These are phyloP conservation scores for Pogona vitticeps DNA, from an alignment of 2,113 vertebrate genomes.

Conservation along the genomic window DNA sequence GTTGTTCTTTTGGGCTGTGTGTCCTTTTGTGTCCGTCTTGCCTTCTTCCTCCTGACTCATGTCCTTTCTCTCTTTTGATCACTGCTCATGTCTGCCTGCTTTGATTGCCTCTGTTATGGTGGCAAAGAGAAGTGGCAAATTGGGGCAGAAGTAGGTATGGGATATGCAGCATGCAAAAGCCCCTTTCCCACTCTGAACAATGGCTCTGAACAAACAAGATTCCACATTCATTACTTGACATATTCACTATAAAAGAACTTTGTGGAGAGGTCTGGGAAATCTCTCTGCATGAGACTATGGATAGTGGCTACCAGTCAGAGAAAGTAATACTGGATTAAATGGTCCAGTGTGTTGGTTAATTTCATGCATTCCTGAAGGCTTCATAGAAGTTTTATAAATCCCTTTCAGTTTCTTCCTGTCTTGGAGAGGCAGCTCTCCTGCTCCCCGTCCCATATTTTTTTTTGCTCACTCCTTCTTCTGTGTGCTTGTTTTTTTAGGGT, in stretches of 20 bases:
- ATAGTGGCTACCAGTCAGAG: not conserved
- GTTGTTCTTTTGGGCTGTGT: not conserved
- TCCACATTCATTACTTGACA: not conserved
- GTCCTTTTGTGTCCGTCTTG: not conserved
- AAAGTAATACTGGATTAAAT: not conserved
- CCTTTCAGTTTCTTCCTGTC: too few relatives aligned
- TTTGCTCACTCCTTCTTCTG: not conserved
- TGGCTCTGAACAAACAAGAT: too few relatives aligned
- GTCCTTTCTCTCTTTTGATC: not conserved
- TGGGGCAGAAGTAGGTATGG: not conserved
- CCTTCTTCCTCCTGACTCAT: not conserved
- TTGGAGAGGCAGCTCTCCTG: too few relatives aligned
- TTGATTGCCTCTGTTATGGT: not conserved
- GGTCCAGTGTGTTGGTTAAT: too few relatives aligned
- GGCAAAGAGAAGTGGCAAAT: too few relatives aligned
- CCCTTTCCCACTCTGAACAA: not conserved
- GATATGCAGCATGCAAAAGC: not conserved
- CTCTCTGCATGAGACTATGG: not conserved
- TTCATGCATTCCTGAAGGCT: not conserved
- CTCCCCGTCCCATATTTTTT: not conserved
- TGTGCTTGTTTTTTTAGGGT: not conserved
- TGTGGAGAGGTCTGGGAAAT: not conserved
- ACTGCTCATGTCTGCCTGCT: not conserved
- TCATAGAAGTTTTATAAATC: not conserved
- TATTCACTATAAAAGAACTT: not conserved